phyloP scores from a whole-genome alignment of 2,797 vertebrate genomes.

The Kryptopterus vitreolus region DNA sequence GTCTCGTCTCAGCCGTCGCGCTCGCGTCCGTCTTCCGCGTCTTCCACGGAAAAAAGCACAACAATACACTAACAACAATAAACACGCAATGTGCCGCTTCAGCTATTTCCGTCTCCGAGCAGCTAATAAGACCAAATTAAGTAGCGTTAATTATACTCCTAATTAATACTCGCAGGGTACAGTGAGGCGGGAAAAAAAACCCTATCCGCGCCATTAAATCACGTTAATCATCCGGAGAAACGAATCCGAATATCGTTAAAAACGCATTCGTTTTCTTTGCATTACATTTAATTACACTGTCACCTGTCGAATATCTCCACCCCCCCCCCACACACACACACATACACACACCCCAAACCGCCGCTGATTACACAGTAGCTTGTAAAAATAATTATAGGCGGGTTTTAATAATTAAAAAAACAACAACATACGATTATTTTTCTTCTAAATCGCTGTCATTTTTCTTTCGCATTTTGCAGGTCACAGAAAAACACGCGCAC shows the following conservation, averaged over 20 bases:
- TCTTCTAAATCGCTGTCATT: neutral
- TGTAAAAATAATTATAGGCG: neutral
- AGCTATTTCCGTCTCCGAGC: neutral
- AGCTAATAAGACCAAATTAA: neutral
- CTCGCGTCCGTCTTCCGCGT: neutral
- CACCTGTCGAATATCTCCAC: neutral
- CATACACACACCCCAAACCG: too few relatives aligned
- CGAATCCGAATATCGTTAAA: neutral
- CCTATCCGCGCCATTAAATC: neutral
- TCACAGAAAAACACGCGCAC: too few relatives aligned
- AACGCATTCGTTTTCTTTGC: neutral
- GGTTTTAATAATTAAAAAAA: neutral
- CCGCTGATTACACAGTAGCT: neutral
- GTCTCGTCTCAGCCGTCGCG: neutral
- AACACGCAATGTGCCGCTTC: neutral
- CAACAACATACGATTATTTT: too few relatives aligned
- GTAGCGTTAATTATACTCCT: neutral
- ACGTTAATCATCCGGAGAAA: neutral
- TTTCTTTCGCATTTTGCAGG: neutral
- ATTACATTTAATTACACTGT: neutral
- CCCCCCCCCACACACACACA: too few relatives aligned
- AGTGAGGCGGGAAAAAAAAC: neutral
- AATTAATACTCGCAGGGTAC: neutral
- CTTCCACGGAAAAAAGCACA: neutral
- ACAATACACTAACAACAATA: neutral